Evolutionary conservation across 2,113 vertebrate genomes (phyloP), one percentile per base, ranked within the genome.

Genomic region (Gallinago jamesoni): DNA sequence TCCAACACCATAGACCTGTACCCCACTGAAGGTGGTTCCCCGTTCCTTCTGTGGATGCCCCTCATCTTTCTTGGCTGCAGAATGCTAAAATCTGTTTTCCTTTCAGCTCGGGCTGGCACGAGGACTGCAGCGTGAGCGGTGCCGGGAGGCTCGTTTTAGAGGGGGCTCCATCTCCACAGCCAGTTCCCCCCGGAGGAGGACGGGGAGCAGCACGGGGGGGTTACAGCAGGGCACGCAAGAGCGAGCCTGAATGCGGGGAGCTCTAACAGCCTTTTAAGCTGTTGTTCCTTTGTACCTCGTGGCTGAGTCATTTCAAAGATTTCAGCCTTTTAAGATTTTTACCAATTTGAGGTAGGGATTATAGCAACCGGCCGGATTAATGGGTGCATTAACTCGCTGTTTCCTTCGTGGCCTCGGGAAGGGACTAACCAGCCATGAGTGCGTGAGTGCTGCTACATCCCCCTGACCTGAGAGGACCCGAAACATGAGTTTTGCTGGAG

Each of bases 311-410:
- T 84, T 95, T 88, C 76, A 39, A 22, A 94, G 77, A 53, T 89
- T 94, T 87, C 87, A 87, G 53, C 81, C 89, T 96, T 96, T 95
- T 63, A 41, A 88, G 64, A 81, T 90, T 6, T 59, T 59, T 16
- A 25, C 50, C 76, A 6, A 2, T 86, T 55, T 5, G 81, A 91
- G 69, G 89, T 24, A 56, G 84, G 78, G 77, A 48, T 90, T 89
- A 9, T 31, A 59, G 70, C 1, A 1, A 30, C 47, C 8, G 25
- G 28, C 60, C n/a, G 81, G 35, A 82, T 89, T 72, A 82, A 81
- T 89, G 89, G 59, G 6, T 91, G 80, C 74, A 52, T 96, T 93
- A 92, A 82, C 70, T 83, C 1, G 0, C 66, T 73, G 48, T 41
- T 90, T 45, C 39, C 56, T 53, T 24, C 5, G 1, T 69, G 78